A percentile compares a stretch with the other conserved stretches of the same genome.
These are phyloP conservation scores for Ladona fulva DNA, from an alignment of 1,140 invertebrate genomes.

Conservation along the genomic window DNA sequence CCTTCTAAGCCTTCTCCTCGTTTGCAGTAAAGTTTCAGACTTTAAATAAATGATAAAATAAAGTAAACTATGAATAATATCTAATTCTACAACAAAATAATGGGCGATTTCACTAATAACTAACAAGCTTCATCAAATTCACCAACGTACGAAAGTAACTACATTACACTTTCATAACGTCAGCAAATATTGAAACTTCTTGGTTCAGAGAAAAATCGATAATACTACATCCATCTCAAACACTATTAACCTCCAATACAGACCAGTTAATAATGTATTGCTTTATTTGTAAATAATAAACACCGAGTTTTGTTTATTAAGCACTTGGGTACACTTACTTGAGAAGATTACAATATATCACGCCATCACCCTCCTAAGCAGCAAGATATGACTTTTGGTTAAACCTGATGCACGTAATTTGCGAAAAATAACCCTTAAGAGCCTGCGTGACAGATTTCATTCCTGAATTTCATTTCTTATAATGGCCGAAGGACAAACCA, in stretches of 20 bases:
- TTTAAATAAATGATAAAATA: too few species aligned
- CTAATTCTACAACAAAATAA: too few species aligned
- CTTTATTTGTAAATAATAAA: background rate
- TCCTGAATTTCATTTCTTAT: background rate
- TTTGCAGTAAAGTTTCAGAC: too few species aligned
- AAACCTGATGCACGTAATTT: background rate
- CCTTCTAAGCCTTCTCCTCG: background rate
- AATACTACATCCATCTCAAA: background rate
- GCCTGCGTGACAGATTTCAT: background rate
- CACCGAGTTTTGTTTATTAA: background rate
- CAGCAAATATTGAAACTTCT: too few species aligned
- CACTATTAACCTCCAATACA: background rate
- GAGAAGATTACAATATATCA: background rate
- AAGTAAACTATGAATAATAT: too few species aligned
- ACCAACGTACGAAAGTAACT: too few species aligned
- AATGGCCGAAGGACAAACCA: conserved; percentile 3
- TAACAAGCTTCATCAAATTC: too few species aligned
- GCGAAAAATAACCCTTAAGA: background rate
- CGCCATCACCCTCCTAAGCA: background rate
- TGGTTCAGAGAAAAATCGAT: too few species aligned
- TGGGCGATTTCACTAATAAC: too few species aligned
- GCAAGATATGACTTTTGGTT: background rate
- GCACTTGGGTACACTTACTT: background rate
- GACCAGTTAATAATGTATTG: background rate
- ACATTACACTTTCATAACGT: background rate